These are phyloP conservation scores for Axea sp. DNA, from an alignment of 2,888 invertebrate genomes.

Conservation along the genomic window DNA sequence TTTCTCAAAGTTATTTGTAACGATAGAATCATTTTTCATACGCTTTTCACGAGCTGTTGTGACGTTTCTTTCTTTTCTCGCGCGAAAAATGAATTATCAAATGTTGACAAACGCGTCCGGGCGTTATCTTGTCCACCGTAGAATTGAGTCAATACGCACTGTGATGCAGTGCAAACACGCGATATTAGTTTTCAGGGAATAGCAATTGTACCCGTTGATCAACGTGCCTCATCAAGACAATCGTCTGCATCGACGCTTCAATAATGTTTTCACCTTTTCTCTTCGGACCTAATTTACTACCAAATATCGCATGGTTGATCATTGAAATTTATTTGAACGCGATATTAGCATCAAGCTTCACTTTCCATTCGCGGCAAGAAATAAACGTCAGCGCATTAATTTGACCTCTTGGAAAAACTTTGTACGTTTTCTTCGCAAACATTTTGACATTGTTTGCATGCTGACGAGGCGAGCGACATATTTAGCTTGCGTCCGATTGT, in stretches of 20 bases:
- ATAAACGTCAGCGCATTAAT: background rate
- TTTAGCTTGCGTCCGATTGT: slow-evolving; percentile 49
- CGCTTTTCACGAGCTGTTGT: slow-evolving; percentile 10
- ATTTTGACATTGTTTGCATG: slow-evolving; percentile 39
- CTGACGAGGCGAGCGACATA: slow-evolving; percentile 31
- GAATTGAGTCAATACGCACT: slow-evolving; percentile 52
- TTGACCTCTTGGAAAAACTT: slow-evolving; percentile 22
- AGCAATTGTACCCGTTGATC: slow-evolving; percentile 39
- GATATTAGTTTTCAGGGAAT: slow-evolving; percentile 52
- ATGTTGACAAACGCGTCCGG: slow-evolving; percentile 42
- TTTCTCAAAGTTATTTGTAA: too few relatives aligned
- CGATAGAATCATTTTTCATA: too few relatives aligned
- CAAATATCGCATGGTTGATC: too few relatives aligned
- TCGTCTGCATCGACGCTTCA: slow-evolving; percentile 37
- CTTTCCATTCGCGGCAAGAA: background rate
- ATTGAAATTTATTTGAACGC: too few relatives aligned
- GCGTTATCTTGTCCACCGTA: slow-evolving; percentile 47
- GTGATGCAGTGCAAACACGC: slow-evolving; percentile 50
- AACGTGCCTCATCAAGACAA: slow-evolving; percentile 37
- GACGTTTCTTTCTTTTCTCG: slow-evolving; percentile 4
- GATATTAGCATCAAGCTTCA: too few relatives aligned
- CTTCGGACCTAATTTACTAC: too few relatives aligned
- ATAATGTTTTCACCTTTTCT: slow-evolving; percentile 10
- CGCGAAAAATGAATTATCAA: slow-evolving; percentile 49
- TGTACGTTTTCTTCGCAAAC: slow-evolving; percentile 31